Conservation (phyloP, 2,113 vertebrate species). For the Bagarius yarrelli region DNA sequence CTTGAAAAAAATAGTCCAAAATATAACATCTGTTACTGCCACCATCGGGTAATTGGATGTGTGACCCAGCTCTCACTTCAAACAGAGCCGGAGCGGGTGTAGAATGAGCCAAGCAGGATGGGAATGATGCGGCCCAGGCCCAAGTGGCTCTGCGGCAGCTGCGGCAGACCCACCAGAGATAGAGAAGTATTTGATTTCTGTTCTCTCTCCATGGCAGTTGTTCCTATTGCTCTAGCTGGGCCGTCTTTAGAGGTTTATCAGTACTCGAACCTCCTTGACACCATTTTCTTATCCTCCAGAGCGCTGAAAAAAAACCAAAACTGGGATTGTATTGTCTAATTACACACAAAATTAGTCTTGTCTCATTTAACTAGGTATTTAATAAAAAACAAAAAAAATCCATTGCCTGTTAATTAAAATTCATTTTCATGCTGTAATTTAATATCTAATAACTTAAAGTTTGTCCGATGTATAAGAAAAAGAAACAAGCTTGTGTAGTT, state of each 20-base stretch:
- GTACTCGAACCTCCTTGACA: neutral
- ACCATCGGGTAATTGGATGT: conserved; percentile 42
- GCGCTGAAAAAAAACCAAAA: neutral
- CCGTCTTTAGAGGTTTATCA: conserved; percentile 21
- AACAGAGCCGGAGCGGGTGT: conserved; percentile 23
- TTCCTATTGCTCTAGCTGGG: conserved; percentile 29
- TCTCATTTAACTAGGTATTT: neutral
- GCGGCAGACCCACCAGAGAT: conserved; percentile 3
- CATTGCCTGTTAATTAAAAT: no score
- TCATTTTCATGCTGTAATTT: no score
- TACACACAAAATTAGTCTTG: neutral
- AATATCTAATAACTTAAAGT: no score
- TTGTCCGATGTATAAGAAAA: no score
- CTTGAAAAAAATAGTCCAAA: neutral
- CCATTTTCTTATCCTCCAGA: neutral
- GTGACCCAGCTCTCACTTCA: conserved; percentile 30
- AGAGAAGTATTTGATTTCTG: conserved; percentile 36
- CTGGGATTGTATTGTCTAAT: neutral
- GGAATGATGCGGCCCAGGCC: conserved; percentile 42
- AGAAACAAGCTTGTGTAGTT: no score
- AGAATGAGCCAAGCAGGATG: conserved; percentile 24
- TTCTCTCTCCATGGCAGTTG: conserved; percentile 29
- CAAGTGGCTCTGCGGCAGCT: conserved; percentile 35
- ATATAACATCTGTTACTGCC: conserved; percentile 26
- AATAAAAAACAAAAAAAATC: no score